Base-by-base conservation (phyloP, 2,888 invertebrate genomes). In the Ethmia dodecea region DNA sequence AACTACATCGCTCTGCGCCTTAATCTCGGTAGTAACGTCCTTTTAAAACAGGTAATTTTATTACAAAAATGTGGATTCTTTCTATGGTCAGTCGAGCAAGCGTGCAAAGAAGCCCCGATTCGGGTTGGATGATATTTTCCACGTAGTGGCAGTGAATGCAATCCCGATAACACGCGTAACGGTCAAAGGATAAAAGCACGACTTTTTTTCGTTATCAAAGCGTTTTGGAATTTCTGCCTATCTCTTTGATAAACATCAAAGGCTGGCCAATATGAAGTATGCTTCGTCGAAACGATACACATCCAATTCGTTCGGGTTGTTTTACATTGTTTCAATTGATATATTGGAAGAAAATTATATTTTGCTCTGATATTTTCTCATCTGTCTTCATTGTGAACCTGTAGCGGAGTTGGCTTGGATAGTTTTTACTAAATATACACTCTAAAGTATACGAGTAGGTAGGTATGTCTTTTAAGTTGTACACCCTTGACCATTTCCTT, bases 31-130 rank as follows among this genome's bases (percentile, higher is more conserved):
- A 84, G 78, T 81, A 80, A 79, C 74, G 73, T 84, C 75, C 83
- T 81, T 83, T 84, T 81, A 84, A 84, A 84, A 83, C 81, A 81
- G 78, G 84, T 84, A 84, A 84, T 83, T 79, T 83, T 74, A 81
- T 84, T 83, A 77, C 69, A 81, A 83, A 81, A 80, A 77, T 73
- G 72, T 72, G 65, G 57, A 73, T 72, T 74, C 69, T 73, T 76
- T 81, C 78, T 73, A 73, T 71, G 76, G 72, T 71, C 73, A 77
- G 70, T 69, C 70, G 70, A 71, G 70, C 70, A 66, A 68, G 58
- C 63, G 59, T 51, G 64, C 60, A 62, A 61, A 60, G 62, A 62
- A 41, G 48, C 52, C 52, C 48, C 38, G 47, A 45, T 43, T 37
- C 33, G 36, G 44, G 41, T 40, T 48, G 56, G 55, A 56, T 60